A percentile compares a stretch with the other conserved stretches of the same genome.
These are phyloP conservation scores for Stratiolaelaps scimitus DNA, from an alignment of 1,140 invertebrate species.

Conservation along the genomic window DNA sequence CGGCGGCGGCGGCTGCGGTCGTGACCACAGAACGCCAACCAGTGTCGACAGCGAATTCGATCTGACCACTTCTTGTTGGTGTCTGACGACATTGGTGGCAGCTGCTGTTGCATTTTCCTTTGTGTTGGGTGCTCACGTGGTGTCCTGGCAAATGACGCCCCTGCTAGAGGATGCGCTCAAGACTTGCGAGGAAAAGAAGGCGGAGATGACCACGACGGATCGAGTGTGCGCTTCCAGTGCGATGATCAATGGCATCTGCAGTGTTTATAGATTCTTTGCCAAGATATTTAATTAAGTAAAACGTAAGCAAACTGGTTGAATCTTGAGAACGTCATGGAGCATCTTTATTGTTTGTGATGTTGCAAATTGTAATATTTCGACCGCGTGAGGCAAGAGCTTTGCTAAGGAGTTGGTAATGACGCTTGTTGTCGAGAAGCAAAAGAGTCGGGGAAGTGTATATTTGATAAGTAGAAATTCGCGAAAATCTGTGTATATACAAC, in stretches of 20 bases:
- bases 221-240: slow-evolving; percentile 2
- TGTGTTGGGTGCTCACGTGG: not conserved
- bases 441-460: no score
- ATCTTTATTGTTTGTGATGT: no score
- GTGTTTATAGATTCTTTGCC: not conserved
- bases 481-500: no score
- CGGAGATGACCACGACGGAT: not conserved
- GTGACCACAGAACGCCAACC: not conserved
- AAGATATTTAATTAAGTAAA: no score
- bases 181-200: not conserved
- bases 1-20: not conserved
- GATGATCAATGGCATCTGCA: not conserved
- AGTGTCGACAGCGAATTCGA: not conserved
- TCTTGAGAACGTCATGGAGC: no score
- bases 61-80: not conserved
- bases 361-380: no score
- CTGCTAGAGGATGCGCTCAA: slow-evolving; percentile 12
- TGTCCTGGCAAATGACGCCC: not conserved
- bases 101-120: slow-evolving; percentile 2
- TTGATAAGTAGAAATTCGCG: no score
- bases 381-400: no score
- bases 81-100: not conserved
- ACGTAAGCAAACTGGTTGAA: no score
- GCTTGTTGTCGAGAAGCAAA: no score
- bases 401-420: no score